Percentiles rank a stretch among this genome's conserved stretches.
Conservation (phyloP, 2,113 vertebrate species). For the Hystrix cristata region DNA sequence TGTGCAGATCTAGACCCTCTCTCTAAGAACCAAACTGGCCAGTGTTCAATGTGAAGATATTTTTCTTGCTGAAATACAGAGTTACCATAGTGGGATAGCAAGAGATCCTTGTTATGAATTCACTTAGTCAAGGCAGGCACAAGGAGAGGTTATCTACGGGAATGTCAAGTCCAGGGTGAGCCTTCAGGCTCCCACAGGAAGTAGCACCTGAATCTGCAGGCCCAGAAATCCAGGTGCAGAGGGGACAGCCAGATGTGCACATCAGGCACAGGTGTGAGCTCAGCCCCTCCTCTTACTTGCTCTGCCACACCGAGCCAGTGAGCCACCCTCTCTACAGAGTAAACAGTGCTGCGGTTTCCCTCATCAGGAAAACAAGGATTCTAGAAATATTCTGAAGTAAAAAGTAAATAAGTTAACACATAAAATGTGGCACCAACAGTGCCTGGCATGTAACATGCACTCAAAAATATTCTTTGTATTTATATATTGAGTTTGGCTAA, state of each 20-base stretch:
- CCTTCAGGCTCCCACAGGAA: neutral
- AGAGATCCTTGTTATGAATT: neutral
- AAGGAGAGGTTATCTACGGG: neutral
- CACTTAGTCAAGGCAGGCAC: neutral
- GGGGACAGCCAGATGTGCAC: neutral
- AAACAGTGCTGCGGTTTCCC: neutral
- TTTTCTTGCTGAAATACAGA: neutral
- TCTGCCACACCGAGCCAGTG: neutral
- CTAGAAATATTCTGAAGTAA: neutral
- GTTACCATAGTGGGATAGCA: neutral
- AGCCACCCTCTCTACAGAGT: neutral
- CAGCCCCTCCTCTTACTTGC: neutral
- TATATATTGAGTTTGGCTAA: constrained; percentile 47
- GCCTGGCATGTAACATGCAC: neutral
- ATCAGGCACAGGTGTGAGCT: neutral
- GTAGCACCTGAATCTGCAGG: neutral
- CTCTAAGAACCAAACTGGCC: neutral
- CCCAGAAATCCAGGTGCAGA: neutral
- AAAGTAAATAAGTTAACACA: neutral
- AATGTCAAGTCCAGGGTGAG: neutral
- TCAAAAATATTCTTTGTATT: constrained; percentile 19
- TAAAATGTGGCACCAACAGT: neutral
- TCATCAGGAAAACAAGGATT: neutral
- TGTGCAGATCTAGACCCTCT: neutral
- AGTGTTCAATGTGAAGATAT: neutral